A percentile compares a stretch with the other conserved stretches of the same genome.
Evolutionary conservation across 2,113 vertebrate genomes (phyloP).

Genomic region (Ciconia boyciana): DNA sequence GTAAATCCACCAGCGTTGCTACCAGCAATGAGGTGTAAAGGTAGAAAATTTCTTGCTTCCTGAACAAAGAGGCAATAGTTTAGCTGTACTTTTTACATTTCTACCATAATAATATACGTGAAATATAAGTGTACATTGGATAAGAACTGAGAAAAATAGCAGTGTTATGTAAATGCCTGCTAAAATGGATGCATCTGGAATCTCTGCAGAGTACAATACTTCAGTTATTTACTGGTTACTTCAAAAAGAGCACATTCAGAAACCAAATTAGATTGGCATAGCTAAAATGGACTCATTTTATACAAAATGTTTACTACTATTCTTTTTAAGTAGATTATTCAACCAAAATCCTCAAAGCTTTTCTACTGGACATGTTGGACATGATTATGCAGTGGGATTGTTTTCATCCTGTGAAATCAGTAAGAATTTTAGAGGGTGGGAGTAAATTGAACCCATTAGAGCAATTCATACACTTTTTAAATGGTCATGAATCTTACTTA

Average conservation of each 20-base stretch:
- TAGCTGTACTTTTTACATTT: neutral
- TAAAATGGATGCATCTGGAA: slow-evolving; percentile 4
- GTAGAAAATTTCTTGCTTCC: neutral
- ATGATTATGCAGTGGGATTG: neutral
- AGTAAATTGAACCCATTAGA: neutral
- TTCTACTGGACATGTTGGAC: neutral
- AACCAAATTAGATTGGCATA: neutral
- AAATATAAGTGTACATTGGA: neutral
- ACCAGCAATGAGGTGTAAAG: neutral
- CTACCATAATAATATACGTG: neutral
- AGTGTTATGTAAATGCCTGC: neutral
- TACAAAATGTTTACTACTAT: neutral
- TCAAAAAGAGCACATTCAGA: neutral
- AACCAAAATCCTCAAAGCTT: neutral
- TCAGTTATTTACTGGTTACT: slow-evolving; percentile 6
- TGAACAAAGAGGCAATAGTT: neutral
- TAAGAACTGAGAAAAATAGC: slow-evolving; percentile 13
- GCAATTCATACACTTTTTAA: neutral
- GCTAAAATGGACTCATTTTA: slow-evolving; percentile 4
- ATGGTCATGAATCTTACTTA: neutral
- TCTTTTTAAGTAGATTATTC: neutral
- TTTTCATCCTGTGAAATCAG: neutral
- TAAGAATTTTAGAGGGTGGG: neutral
- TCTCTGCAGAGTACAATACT: neutral
- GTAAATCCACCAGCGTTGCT: neutral